Base-by-base conservation (phyloP, 2,113 vertebrate genomes). In the Ranitomeya imitator region DNA sequence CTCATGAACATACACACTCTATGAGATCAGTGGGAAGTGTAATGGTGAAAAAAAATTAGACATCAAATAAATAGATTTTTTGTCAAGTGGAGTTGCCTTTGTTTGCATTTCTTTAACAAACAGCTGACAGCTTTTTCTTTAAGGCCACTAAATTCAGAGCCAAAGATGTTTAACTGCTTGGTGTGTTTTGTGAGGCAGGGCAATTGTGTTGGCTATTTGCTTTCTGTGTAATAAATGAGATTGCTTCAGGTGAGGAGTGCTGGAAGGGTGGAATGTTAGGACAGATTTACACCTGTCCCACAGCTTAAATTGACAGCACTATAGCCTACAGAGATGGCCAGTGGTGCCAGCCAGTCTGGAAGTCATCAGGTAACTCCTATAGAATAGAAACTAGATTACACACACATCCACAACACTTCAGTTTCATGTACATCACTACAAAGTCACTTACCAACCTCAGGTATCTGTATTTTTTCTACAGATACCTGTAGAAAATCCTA, bases 281-380 rank as follows among this genome's bases (percentile, higher is more conserved):
- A 93, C 95, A 97, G 97, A 99, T 98, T 98, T 97, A 97, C 97
- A 98, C 98, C 96, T 98, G 97, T 96, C 95, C 96, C 93, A 90
- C 92, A 94, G 94, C 94, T 95, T 91, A 92, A 93, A 94, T 89
- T 91, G 92, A 93, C 95, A 94, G 90, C 93, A 94, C 93, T 92
- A 93, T 92, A 95, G 96, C 96, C 96, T 96, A 94, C 96, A 97
- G 96, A 97, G 96, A 97, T 97, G 96, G 94, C 95, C 96, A 91
- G 93, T 97, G 97, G 97, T 98, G 97, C 97, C 97, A 92, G 92
- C 76, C 91, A 96, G 97, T 99, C 98, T 99, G 96, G 96, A 93
- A 96, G 94, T 92, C 93, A 94, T 93, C 94, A 94, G 92, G 90
- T 91, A 91, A 92, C 91, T 92, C 0, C 69, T 89, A 82, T 0